These are phyloP conservation scores for Stegophylla sp. DNA, from an alignment of 2,888 invertebrate species.

Conservation along the genomic window DNA sequence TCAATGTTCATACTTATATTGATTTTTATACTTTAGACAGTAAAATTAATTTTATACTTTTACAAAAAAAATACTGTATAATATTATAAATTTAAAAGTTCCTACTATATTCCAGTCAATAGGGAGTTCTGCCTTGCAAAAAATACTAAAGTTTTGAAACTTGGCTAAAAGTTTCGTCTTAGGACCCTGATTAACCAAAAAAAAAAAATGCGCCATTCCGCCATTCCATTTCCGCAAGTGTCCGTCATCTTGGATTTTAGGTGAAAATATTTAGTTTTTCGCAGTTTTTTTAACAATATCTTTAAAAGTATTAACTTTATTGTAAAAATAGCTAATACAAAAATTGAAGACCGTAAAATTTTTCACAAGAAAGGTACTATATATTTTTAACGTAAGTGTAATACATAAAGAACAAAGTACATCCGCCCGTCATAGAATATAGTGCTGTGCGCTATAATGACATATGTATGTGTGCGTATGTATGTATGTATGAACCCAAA, in stretches of 20 bases:
- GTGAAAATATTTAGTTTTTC: too few relatives aligned
- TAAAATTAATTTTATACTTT: too few relatives aligned
- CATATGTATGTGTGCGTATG: not conserved
- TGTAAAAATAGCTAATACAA: too few relatives aligned
- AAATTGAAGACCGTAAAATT: not conserved
- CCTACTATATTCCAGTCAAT: too few relatives aligned
- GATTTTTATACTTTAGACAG: too few relatives aligned
- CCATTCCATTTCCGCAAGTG: not conserved
- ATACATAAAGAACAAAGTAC: not conserved
- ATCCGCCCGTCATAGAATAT: not conserved
- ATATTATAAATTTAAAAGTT: too few relatives aligned
- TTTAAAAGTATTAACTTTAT: too few relatives aligned
- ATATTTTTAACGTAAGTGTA: not conserved
- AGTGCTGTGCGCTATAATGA: not conserved
- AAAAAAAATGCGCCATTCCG: slow-evolving; percentile 21
- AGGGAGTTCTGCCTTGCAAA: too few relatives aligned
- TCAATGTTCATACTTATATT: too few relatives aligned
- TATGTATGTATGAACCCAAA: not conserved
- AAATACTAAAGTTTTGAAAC: slow-evolving; percentile 2
- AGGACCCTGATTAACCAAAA: slow-evolving; percentile 7
- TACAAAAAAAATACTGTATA: too few relatives aligned
- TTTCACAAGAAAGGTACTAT: not conserved
- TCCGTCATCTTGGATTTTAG: too few relatives aligned
- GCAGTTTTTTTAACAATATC: too few relatives aligned
- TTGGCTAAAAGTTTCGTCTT: slow-evolving; percentile 4